These are phyloP conservation scores for Peromyscus nudipes DNA, from an alignment of 2,797 vertebrate species.

Conservation along the genomic window DNA sequence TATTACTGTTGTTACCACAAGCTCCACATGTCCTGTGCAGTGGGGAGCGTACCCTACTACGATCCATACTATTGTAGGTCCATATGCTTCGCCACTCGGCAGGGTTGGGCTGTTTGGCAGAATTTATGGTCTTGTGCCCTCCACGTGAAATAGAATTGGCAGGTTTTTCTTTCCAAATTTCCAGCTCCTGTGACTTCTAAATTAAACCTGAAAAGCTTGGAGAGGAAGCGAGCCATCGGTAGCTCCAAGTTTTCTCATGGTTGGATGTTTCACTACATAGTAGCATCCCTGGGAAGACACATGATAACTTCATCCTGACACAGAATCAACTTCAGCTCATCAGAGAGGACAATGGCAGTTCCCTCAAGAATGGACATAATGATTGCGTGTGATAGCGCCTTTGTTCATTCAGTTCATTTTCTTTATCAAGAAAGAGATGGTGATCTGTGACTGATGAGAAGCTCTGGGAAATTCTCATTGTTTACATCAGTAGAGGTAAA, in stretches of 20 bases:
- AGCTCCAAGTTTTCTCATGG: neutral
- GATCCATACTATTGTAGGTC: neutral
- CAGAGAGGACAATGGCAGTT: neutral
- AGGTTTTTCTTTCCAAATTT: neutral
- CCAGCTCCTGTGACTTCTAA: neutral
- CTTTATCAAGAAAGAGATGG: slow-evolving; percentile 42
- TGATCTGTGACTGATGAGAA: neutral
- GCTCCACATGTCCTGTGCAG: neutral
- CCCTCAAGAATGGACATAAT: neutral
- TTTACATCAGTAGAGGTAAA: slow-evolving; percentile 45
- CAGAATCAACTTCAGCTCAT: neutral
- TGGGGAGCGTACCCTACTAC: neutral
- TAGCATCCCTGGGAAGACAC: neutral
- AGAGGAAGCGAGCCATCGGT: neutral
- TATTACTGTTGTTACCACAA: neutral
- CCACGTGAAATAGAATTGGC: neutral
- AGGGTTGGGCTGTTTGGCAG: neutral
- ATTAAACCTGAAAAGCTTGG: neutral
- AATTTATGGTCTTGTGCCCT: slow-evolving; percentile 7
- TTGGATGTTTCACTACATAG: neutral
- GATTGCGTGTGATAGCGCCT: neutral
- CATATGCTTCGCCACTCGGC: too few species aligned
- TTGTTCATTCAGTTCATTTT: slow-evolving; percentile 28
- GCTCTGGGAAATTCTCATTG: neutral
- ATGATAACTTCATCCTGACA: neutral